Evolutionary conservation across 2,797 vertebrate genomes (phyloP).

Genomic region (Cheirogaleus major): DNA sequence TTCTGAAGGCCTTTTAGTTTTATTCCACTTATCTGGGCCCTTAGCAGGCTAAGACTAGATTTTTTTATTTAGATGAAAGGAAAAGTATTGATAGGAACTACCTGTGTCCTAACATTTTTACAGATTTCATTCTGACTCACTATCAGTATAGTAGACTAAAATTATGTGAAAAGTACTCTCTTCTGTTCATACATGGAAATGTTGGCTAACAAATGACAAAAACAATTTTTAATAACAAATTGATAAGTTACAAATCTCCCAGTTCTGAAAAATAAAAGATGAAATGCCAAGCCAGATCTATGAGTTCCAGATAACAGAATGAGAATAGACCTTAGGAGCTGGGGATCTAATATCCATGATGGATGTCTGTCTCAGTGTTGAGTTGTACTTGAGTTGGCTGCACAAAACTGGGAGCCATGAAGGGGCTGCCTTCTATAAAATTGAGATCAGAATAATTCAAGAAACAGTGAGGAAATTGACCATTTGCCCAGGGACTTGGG

Average conservation of each 20-base stretch:
- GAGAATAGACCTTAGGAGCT: not conserved
- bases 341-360: too few relatives aligned
- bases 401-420: not conserved
- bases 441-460: not conserved
- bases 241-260: not conserved
- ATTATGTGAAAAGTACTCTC: not conserved
- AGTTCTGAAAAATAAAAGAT: not conserved
- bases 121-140: constrained; percentile 10
- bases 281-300: not conserved
- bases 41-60: not conserved
- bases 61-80: constrained; percentile 1
- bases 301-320: not conserved
- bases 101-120: not conserved
- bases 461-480: not conserved
- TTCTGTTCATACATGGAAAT: not conserved
- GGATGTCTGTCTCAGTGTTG: not conserved
- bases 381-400: not conserved
- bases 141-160: not conserved
- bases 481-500: not conserved
- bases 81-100: not conserved
- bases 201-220: not conserved
- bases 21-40: not conserved
- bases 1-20: not conserved
- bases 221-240: not conserved
- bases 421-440: not conserved